Evolutionary conservation across 2,113 vertebrate species (phyloP), one percentile per base, ranked within the genome.

Genomic region (human (Homo sapiens)): DNA sequence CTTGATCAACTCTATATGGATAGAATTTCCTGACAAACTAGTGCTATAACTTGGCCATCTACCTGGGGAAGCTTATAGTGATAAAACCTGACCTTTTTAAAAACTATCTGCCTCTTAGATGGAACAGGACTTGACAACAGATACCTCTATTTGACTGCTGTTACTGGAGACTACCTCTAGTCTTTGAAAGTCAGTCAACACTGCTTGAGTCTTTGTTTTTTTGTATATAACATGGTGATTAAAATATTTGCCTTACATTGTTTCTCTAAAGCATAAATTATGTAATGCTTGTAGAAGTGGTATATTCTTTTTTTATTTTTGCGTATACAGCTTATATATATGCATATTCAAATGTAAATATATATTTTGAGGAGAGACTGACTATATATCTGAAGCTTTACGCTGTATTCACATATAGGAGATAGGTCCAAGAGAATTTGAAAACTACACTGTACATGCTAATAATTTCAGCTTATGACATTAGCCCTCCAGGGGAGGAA

Each of bases 271-370:
- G 18, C 68, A 52, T 72, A 95, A 92, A 84, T 81, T 45, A 72
- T 13, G 90, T 84, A 87, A 55, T 23, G 4, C 52, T 27, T 81
- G 22, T 59, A 80, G 45, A 73, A 52, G 12, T 88, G n/a, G n/a
- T 45, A 66, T 76, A 84, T 90, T 93, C 35, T 18, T 30, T 94
- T 94, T 95, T 84, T 78, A 80, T 94, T 79, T 96, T 75, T 78
- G 75, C 79, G 55, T 16, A 40, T 48, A 48, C 14, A 81, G 23
- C 23, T 97, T 13, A 57, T 43, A 75, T 66, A 83, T 40, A 66
- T 85, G 32, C 22, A 48, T 59, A 86, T 78, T 89, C 2, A 61
- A 32, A 52, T 32, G 10, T 59, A 89, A 72, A 80, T 93, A 87
- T 35, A 5, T 85, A 81, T 73, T 50, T 64, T n/a, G 13, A 95